Conservation (phyloP, 2,797 vertebrate genomes). For the Hippocampus kuda region DNA sequence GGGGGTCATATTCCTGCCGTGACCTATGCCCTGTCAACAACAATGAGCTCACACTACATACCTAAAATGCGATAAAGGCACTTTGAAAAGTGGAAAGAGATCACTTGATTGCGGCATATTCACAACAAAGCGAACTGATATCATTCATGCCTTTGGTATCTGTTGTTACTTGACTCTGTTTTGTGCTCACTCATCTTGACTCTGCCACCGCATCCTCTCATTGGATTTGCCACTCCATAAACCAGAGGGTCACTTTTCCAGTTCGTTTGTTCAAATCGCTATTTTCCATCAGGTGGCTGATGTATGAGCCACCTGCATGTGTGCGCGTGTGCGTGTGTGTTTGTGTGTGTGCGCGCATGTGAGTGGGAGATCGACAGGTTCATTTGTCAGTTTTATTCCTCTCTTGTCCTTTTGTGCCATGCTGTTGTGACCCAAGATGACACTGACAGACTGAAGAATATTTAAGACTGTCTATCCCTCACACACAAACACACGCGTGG, state of each 20-base stretch:
- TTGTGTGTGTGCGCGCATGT: conserved; percentile 17
- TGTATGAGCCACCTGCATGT: conserved; percentile 28
- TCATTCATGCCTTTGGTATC: not conserved
- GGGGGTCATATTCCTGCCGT: too few relatives aligned
- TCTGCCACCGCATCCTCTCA: conserved; percentile 19
- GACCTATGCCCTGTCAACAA: too few relatives aligned
- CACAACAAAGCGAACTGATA: not conserved
- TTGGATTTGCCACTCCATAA: conserved; percentile 45
- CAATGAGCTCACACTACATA: too few relatives aligned
- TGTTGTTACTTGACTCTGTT: not conserved
- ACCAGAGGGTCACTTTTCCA: conserved; percentile 59
- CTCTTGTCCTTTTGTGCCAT: conserved; percentile 41
- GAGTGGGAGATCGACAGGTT: conserved; percentile 25
- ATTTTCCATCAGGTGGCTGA: conserved; percentile 44
- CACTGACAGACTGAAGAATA: conserved; percentile 23
- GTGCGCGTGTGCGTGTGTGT: conserved; percentile 17
- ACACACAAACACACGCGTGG: not conserved
- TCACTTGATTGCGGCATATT: not conserved
- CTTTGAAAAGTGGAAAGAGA: too few relatives aligned
- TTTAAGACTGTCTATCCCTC: not conserved
- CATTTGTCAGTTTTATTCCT: conserved; percentile 51
- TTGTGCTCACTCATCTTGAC: conserved; percentile 12
- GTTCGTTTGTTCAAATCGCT: conserved; percentile 47
- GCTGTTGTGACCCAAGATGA: conserved; percentile 35
- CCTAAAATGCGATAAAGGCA: too few relatives aligned